A percentile compares a stretch with the other conserved stretches of the same genome.
These are phyloP conservation scores for Crocallis elinguaria DNA, from an alignment of 2,888 invertebrate species.

Conservation along the genomic window DNA sequence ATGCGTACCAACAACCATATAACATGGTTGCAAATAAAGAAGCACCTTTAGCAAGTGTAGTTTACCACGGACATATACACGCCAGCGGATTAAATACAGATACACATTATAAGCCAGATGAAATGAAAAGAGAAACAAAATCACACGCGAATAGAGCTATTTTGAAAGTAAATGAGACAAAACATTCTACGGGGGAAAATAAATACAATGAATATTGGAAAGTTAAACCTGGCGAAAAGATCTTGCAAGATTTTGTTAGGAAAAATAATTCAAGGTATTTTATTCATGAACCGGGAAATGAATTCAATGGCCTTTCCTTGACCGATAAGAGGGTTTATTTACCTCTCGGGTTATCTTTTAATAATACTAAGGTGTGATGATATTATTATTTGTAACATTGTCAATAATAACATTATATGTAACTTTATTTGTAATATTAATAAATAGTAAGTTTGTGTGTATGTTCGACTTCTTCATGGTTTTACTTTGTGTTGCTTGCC, in stretches of 20 bases:
- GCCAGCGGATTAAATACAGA: conserved; percentile 38
- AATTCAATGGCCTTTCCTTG: too few species aligned
- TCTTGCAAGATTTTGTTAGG: conserved; percentile 3
- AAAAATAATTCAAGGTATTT: conserved; percentile 50
- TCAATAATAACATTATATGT: neutral
- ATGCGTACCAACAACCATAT: conserved; percentile 51
- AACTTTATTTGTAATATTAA: neutral
- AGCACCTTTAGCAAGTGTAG: conserved; percentile 43
- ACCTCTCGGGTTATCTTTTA: neutral
- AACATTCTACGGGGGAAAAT: neutral
- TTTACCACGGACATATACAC: conserved; percentile 59
- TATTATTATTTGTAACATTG: too few species aligned
- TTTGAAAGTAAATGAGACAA: neutral
- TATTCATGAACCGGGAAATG: conserved; percentile 49
- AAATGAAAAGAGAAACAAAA: conserved; percentile 11
- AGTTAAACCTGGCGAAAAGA: conserved; percentile 14
- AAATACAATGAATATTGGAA: conserved; percentile 9
- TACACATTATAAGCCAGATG: conserved; percentile 12
- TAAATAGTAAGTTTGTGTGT: too few species aligned
- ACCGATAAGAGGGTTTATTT: too few species aligned
- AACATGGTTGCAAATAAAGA: conserved; percentile 31
- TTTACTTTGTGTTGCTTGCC: too few species aligned
- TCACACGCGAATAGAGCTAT: neutral
- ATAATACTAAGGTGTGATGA: neutral
- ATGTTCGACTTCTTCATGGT: too few species aligned